Conservation (phyloP, 2,113 vertebrate genomes). For the Isichthys henryi region DNA sequence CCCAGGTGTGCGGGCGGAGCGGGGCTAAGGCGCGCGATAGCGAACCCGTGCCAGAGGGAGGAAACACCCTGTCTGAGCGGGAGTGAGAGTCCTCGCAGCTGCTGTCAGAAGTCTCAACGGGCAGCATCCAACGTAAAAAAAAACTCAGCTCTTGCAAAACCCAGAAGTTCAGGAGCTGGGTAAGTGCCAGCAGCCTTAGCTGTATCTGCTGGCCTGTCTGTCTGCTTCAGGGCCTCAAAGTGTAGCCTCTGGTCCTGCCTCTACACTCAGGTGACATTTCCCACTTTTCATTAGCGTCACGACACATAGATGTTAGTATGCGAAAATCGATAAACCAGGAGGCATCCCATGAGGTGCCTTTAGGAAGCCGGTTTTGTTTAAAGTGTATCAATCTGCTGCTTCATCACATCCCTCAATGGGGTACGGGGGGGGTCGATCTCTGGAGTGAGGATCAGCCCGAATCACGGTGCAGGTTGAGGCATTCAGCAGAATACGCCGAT, state of each 20-base stretch:
- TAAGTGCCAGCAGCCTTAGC: slow-evolving; percentile 20
- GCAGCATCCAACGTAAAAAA: background rate
- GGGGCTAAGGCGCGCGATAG: slow-evolving; percentile 39
- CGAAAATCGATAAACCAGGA: slow-evolving; percentile 25
- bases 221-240: background rate
- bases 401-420: slow-evolving; percentile 35
- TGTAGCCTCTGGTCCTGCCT: background rate
- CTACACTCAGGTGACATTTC: background rate
- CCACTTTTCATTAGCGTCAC: background rate
- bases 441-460: slow-evolving; percentile 26
- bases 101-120: slow-evolving; percentile 12
- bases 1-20: slow-evolving; percentile 33
- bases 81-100: slow-evolving; percentile 41
- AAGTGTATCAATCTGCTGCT: slow-evolving; percentile 32
- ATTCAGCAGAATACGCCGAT: slow-evolving; percentile 30
- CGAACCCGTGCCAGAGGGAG: slow-evolving; percentile 44
- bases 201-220: slow-evolving; percentile 34
- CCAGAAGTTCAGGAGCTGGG: slow-evolving; percentile 24
- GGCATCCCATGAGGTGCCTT: slow-evolving; percentile 15
- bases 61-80: slow-evolving; percentile 22
- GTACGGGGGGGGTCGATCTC: background rate
- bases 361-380: slow-evolving; percentile 24
- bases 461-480: slow-evolving; percentile 28
- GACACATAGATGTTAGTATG: slow-evolving; percentile 19
- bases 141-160: slow-evolving; percentile 39